These are phyloP conservation scores for Entomyzon cyanotis DNA, from an alignment of 2,113 vertebrate genomes.

Conservation along the genomic window DNA sequence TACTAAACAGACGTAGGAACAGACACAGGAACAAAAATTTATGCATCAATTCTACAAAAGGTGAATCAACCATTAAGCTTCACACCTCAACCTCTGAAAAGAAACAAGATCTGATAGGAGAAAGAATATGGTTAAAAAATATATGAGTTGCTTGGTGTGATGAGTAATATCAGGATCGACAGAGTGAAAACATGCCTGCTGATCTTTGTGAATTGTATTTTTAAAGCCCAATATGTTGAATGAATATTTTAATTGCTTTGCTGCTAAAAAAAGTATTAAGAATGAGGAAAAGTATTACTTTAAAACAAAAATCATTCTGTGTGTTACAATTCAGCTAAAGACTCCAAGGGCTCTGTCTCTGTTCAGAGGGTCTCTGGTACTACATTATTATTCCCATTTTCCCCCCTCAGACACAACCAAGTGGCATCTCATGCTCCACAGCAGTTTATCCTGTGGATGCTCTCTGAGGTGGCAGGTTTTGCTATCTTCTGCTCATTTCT, in stretches of 20 bases:
- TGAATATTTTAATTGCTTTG: constrained; percentile 27
- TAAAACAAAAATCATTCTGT: background rate
- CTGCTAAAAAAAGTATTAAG: background rate
- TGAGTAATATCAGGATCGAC: background rate
- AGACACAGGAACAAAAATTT: background rate
- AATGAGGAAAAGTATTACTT: background rate
- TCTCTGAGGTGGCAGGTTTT: background rate
- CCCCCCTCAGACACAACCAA: background rate
- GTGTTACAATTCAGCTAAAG: background rate
- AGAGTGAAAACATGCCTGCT: background rate
- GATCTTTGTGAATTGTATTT: background rate
- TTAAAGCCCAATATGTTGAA: constrained; percentile 30
- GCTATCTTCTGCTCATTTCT: background rate
- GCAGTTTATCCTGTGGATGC: background rate
- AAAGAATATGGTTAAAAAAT: constrained; percentile 4
- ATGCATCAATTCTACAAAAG: background rate
- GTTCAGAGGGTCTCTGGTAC: background rate
- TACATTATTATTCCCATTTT: background rate
- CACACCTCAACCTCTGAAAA: background rate
- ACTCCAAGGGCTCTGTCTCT: background rate
- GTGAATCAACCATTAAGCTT: background rate
- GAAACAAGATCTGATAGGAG: background rate
- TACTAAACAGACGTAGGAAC: background rate
- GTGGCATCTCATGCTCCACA: background rate
- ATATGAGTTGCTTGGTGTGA: background rate